Percentiles rank a stretch among this genome's conserved stretches.
Evolutionary conservation across 92 coral and sea anemone genomes (phyloP).

Genomic region (Actinernus sp.): DNA sequence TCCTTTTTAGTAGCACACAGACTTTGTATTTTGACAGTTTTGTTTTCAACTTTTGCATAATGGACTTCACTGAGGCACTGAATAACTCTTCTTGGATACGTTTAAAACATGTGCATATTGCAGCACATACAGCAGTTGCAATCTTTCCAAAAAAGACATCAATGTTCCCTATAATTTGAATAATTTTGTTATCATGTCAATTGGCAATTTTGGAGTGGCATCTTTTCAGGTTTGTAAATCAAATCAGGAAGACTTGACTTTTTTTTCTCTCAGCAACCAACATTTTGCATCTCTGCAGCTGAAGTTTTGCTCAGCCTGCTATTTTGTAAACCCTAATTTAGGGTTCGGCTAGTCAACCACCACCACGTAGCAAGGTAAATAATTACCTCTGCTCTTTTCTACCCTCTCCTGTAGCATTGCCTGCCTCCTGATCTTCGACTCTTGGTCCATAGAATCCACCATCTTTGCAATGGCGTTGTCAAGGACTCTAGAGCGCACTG

Average conservation of each 20-base stretch:
- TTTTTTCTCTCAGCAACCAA: background rate
- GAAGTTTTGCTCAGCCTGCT: background rate
- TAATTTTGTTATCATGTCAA: too few relatives aligned
- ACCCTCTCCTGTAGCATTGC: conserved; percentile 87
- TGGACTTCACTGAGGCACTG: too few relatives aligned
- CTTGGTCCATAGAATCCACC: conserved; percentile 95
- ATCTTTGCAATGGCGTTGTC: conserved; percentile 97
- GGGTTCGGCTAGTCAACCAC: conserved; percentile 27
- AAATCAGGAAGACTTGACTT: background rate
- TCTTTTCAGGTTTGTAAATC: too few relatives aligned
- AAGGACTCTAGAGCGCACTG: conserved; percentile 92
- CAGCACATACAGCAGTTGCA: too few relatives aligned
- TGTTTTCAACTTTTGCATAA: too few relatives aligned
- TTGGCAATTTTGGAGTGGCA: background rate
- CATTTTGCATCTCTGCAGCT: background rate
- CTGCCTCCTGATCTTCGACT: conserved; percentile 77
- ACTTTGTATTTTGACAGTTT: too few relatives aligned
- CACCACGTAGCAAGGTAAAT: conserved; percentile 56
- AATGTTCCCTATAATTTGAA: too few relatives aligned
- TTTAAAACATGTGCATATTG: too few relatives aligned
- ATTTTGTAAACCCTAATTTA: background rate
- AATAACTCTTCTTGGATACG: too few relatives aligned
- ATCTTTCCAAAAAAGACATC: too few relatives aligned
- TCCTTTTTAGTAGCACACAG: too few relatives aligned
- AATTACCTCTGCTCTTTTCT: conserved; percentile 91